Percentiles rank a stretch among this genome's conserved stretches.
These are phyloP conservation scores for Chiloscyllium plagiosum DNA, from an alignment of 2,113 vertebrate genomes.

Conservation along the genomic window DNA sequence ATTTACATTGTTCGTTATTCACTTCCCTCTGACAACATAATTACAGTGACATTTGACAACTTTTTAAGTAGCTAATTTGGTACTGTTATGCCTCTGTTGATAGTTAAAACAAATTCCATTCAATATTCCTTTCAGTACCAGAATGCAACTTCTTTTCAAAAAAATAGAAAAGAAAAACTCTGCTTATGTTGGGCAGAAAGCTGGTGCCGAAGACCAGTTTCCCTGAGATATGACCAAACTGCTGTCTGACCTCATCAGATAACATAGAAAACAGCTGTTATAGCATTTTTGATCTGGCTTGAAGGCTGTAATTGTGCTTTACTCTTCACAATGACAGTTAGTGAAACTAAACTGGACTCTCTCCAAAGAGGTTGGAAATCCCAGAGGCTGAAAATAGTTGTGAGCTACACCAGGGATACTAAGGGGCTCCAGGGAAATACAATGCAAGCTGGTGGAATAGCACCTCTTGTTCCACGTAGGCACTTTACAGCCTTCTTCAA, in stretches of 20 bases:
- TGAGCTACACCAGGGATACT: background rate
- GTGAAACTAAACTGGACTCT: constrained; percentile 11
- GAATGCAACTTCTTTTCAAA: background rate
- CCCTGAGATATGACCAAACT: background rate
- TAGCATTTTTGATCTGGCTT: background rate
- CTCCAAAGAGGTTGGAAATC: background rate
- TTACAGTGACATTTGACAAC: constrained; percentile 18
- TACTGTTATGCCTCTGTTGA: background rate
- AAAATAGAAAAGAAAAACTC: background rate
- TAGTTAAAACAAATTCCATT: constrained; percentile 21
- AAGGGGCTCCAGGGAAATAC: no score
- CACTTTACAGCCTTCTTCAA: no score
- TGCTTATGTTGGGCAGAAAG: no score
- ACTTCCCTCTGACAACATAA: background rate
- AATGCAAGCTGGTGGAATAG: no score
- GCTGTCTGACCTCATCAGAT: background rate
- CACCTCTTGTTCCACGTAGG: no score
- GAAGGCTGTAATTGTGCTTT: background rate
- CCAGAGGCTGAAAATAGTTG: background rate
- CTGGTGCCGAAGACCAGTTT: background rate
- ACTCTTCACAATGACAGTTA: background rate
- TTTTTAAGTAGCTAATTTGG: constrained; percentile 7
- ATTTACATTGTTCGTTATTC: constrained; percentile 24
- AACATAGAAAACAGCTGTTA: background rate
- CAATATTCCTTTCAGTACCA: background rate